Evolutionary conservation across 2,113 vertebrate species (phyloP).

Genomic region (Malaclemys terrapin): DNA sequence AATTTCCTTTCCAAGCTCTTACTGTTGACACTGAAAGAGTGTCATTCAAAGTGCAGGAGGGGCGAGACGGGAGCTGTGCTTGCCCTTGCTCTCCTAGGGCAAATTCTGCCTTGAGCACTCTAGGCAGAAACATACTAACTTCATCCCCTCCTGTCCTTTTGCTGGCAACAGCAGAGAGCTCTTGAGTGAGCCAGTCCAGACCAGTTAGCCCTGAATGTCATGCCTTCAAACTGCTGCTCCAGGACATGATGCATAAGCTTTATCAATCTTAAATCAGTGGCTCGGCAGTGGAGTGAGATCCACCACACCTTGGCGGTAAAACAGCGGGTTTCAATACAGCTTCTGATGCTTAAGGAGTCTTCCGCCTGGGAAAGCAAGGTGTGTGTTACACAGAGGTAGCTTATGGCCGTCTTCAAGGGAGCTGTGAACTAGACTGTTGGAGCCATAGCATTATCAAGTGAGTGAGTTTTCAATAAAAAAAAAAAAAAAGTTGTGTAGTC

Average conservation of each 20-base stretch:
- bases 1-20: slow-evolving; percentile 27
- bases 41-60: neutral
- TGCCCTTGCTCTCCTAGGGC: neutral
- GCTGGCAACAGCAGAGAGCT: neutral
- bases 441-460: neutral
- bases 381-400: rapidly evolving
- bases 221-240: neutral
- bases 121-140: neutral
- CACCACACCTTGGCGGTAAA: neutral
- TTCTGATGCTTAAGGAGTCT: neutral
- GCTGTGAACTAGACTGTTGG: neutral
- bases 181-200: neutral
- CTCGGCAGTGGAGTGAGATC: neutral
- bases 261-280: neutral
- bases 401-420: neutral
- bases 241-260: neutral
- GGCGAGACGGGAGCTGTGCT: neutral
- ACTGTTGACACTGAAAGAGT: slow-evolving; percentile 18
- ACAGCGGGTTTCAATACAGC: neutral
- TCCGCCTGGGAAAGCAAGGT: neutral
- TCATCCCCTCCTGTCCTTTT: neutral
- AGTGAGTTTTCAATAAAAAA: neutral
- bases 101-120: neutral
- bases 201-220: neutral
- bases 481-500: neutral